Base-by-base conservation (phyloP, 2,797 vertebrate species). In the Sorex maritimensis region DNA sequence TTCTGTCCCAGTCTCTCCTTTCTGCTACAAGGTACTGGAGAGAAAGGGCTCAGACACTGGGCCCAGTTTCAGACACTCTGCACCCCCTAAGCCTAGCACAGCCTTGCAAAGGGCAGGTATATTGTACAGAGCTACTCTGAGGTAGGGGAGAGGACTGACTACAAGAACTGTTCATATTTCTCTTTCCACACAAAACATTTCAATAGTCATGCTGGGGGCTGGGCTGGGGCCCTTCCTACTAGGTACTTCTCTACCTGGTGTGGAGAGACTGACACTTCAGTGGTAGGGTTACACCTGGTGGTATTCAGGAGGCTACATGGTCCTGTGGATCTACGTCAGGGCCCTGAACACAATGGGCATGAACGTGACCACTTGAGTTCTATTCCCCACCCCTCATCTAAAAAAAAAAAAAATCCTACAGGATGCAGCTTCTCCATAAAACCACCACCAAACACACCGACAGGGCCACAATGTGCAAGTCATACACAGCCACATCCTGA, bases 351-450 rank as follows among this genome's bases (percentile, higher is more conserved):
- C 15, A 19, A 14, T 61, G 21, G 58, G 58, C 21, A 61, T 23
- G 21, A 61, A 61, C 19, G 17, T 15, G 15, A 61, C 58, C 58
- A 61, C 17, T 61, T 21, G 17, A 61, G 58, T 61, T 61, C 58
- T 61, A 19, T 61, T 61, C 58, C 52, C 58, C 58, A 61, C 58
- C 58, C 21, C 58, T 19, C 58, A 61, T 61, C 21, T 61, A 61
- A 61, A 61, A 34, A 34, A 61, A 34, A 34, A 58, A 58, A 61
- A 19, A 26, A 28, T 65, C 65, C 28, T 9, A 28, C 91, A 88
- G 81, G 69, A 90, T 41, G 82, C 0, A 71, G 11, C 80, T 86
- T 15, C 49, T 88, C 41, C 78, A 84, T 81, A 91, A 93, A 77
- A 24, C 82, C 88, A 92, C 21, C 46, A 82, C 58, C n/a, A 26